A percentile compares a stretch with the other conserved stretches of the same genome.
Conservation (phyloP, 2,113 vertebrate species). For the Myodes glareolus region DNA sequence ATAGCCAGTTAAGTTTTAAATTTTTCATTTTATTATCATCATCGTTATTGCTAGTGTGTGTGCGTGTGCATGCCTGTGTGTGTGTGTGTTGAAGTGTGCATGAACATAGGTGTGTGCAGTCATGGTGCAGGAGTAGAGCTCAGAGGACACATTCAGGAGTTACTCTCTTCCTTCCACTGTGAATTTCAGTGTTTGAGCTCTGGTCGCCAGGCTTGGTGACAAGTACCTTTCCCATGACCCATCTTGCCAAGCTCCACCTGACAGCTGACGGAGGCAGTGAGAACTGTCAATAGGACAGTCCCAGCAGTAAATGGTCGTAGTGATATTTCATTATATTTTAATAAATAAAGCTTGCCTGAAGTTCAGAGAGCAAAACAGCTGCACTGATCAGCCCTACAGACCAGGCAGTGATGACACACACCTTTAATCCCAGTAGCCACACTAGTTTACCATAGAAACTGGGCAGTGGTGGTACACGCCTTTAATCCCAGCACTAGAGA, state of each 20-base stretch:
- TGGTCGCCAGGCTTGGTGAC: neutral
- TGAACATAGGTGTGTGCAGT: neutral
- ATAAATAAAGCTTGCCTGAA: no score
- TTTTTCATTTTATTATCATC: neutral
- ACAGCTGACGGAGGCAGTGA: neutral
- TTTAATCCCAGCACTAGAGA: no score
- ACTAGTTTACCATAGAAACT: no score
- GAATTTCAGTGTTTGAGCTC: neutral
- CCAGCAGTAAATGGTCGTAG: no score
- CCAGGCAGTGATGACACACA: no score
- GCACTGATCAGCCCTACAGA: no score
- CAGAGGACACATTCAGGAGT: neutral
- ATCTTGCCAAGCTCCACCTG: neutral
- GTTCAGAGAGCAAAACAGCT: no score
- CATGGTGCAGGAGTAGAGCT: neutral
- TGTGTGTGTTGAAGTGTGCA: neutral
- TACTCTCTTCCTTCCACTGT: neutral
- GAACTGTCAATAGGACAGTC: neutral
- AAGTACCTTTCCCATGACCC: neutral
- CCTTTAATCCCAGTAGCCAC: no score
- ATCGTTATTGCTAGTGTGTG: no score
- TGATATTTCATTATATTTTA: no score
- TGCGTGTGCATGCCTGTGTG: no score
- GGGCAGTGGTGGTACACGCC: no score
- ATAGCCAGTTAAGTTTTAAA: neutral